A percentile compares a stretch with the other conserved stretches of the same genome.
Conservation (phyloP, 2,888 invertebrate species). For the Drosophila merina region DNA sequence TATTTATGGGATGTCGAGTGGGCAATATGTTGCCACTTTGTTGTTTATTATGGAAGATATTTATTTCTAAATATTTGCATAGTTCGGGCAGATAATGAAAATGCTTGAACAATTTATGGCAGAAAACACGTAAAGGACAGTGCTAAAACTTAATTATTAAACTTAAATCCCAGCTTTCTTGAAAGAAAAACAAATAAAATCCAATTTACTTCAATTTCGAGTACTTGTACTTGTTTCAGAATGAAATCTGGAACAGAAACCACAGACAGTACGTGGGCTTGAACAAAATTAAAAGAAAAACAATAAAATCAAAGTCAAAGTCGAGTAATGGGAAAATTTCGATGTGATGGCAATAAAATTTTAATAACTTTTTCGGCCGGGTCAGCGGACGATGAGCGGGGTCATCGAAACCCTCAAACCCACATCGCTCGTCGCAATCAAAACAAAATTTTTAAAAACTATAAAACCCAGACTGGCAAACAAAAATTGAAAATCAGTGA, state of each 20-base stretch:
- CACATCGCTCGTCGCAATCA: constrained; percentile 59
- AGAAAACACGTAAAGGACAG: not conserved
- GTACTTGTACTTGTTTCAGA: constrained; percentile 2
- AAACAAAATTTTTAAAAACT: constrained; percentile 58
- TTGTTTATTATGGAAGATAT: constrained; percentile 51
- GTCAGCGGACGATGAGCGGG: constrained; percentile 47
- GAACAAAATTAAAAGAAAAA: constrained; percentile 12
- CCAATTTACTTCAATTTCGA: constrained; percentile 17
- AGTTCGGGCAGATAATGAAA: not conserved
- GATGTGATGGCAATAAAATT: constrained; percentile 60
- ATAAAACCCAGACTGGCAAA: constrained; percentile 65
- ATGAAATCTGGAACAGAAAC: constrained; percentile 18
- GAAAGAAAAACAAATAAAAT: constrained; percentile 17
- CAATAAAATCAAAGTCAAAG: constrained; percentile 34
- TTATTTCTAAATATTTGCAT: constrained; percentile 40
- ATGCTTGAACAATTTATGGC: constrained; percentile 3
- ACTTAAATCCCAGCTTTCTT: not conserved
- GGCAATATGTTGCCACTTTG: constrained; percentile 66
- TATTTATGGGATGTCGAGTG: constrained; percentile 55
- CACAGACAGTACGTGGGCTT: constrained; percentile 12
- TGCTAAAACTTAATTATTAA: not conserved
- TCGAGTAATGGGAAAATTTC: constrained; percentile 45
- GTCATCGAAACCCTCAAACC: constrained; percentile 34
- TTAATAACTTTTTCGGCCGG: constrained; percentile 64
- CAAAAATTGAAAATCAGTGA: constrained; percentile 48